Conservation (phyloP, 2,113 vertebrate genomes). For the Fulmarus glacialis region DNA sequence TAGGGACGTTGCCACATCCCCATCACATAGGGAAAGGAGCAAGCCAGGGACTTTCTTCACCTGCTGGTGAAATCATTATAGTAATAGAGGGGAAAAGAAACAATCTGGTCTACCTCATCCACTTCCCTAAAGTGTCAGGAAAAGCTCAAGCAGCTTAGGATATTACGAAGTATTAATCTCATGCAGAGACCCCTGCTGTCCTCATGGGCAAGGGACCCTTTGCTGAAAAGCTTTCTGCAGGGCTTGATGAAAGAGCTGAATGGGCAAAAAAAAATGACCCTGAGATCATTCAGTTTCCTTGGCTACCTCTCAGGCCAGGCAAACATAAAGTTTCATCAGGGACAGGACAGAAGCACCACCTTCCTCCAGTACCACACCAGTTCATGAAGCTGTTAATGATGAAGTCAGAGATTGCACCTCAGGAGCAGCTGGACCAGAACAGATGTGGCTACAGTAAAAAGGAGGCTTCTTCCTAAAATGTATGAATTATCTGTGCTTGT, state of each 20-base stretch:
- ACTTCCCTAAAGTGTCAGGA: neutral
- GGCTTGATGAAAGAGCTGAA: neutral
- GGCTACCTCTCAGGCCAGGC: neutral
- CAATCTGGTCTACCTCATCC: neutral
- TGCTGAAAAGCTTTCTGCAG: neutral
- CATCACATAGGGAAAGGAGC: neutral
- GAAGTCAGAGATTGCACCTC: neutral
- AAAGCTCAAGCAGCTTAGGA: slow-evolving; percentile 7
- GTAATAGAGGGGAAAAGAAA: neutral
- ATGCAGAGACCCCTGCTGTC: neutral
- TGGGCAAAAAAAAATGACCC: neutral
- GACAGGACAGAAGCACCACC: neutral
- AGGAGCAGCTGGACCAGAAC: neutral
- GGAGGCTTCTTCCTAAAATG: neutral
- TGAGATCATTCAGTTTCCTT: neutral
- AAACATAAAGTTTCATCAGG: neutral
- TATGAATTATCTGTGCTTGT: neutral
- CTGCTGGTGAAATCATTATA: neutral
- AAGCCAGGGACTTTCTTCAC: neutral
- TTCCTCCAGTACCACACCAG: neutral
- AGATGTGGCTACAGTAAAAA: neutral
- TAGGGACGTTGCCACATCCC: neutral
- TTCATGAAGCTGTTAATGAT: neutral
- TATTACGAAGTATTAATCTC: slow-evolving; percentile 12
- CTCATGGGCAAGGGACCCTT: neutral